A percentile compares a stretch with the other conserved stretches of the same genome.
Conservation (phyloP, 2,797 vertebrate genomes). For the Antennarius maculatus region DNA sequence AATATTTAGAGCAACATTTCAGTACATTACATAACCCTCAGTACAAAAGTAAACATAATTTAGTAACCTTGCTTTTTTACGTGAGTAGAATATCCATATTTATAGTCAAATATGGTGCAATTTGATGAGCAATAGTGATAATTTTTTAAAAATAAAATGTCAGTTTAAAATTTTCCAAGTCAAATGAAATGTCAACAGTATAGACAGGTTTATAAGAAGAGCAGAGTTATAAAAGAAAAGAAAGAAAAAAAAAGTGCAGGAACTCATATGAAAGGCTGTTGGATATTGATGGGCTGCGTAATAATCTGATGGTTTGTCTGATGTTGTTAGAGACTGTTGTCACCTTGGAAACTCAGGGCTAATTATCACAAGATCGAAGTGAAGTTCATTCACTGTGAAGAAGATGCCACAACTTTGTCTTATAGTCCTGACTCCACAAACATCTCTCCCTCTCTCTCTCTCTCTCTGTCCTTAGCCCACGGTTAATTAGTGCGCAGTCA, state of each 20-base stretch:
- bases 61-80: no score
- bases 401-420: constrained; percentile 37
- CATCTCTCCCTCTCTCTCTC: not conserved
- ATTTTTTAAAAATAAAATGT: not conserved
- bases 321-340: constrained; percentile 59
- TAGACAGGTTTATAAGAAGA: not conserved
- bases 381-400: constrained; percentile 26
- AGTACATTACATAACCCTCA: no score
- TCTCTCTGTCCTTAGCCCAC: constrained; percentile 38
- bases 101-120: constrained; percentile 9
- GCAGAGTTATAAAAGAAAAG: not conserved
- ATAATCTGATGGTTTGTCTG: constrained; percentile 57
- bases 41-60: no score
- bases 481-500: constrained; percentile 62
- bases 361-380: constrained; percentile 62
- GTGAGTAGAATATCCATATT: not conserved
- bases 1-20: no score
- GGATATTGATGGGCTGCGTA: constrained; percentile 60
- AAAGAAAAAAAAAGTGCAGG: constrained; percentile 25
- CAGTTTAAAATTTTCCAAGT: constrained; percentile 4
- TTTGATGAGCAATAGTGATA: not conserved
- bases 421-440: not conserved
- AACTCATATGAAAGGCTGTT: constrained; percentile 46
- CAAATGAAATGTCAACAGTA: constrained; percentile 2
- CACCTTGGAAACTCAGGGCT: constrained; percentile 58